Conservation (phyloP, 2,113 vertebrate genomes). For the Stigmatopora argus region DNA sequence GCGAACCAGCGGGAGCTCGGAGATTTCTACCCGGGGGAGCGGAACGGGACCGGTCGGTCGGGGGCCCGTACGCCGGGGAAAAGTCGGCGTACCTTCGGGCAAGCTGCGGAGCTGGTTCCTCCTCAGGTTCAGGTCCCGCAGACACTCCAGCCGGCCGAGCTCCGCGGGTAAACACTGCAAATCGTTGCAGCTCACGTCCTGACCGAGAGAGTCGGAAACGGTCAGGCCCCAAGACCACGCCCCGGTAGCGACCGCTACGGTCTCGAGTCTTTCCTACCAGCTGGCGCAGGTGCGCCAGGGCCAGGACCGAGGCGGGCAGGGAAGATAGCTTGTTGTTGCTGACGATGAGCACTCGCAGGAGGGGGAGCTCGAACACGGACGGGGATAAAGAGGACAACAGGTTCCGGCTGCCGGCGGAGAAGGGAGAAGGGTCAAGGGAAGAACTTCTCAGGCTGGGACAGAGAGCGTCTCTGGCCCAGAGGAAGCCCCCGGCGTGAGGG, state of each 20-base stretch:
- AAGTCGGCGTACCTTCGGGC: conserved; percentile 74
- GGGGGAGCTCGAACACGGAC: conserved; percentile 83
- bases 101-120: conserved; percentile 79
- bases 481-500: neutral
- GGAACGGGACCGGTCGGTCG: neutral
- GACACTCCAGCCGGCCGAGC: conserved; percentile 75
- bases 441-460: neutral
- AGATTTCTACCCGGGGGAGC: conserved; percentile 68
- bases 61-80: too few relatives aligned
- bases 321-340: conserved; percentile 86
- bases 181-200: conserved; percentile 89
- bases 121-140: conserved; percentile 83
- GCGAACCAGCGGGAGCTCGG: conserved; percentile 81
- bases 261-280: conserved; percentile 68
- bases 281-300: conserved; percentile 79
- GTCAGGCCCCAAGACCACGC: neutral
- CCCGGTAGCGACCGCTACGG: neutral
- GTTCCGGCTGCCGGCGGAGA: conserved; percentile 76
- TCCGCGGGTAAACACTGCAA: conserved; percentile 77
- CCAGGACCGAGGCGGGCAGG: conserved; percentile 73
- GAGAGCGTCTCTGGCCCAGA: conserved; percentile 48
- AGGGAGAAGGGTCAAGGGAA: too few relatives aligned
- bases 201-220: neutral
- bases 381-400: conserved; percentile 79
- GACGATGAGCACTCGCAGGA: conserved; percentile 83